Base-by-base conservation (phyloP, 2,888 invertebrate genomes). In the Baccha elongata region DNA sequence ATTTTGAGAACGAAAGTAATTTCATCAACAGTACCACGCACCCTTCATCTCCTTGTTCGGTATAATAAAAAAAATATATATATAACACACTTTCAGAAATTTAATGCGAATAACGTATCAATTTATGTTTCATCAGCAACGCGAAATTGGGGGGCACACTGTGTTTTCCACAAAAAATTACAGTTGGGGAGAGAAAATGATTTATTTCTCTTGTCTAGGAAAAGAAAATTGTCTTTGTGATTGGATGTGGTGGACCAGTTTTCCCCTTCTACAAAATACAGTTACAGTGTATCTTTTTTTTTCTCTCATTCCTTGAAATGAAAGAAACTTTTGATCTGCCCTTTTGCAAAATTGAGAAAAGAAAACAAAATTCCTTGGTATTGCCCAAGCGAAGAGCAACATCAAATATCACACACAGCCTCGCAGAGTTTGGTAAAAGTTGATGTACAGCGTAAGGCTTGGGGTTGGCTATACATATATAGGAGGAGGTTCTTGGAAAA, bases 101-200 rank as follows among this genome's bases (percentile, higher is more conserved):
- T 83, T 72, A 78, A 83, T 78, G 73, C 62, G 78, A 78, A 83
- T 83, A 83, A 83, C 83, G 72, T 78, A 83, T 83, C 83, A 83
- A 76, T 83, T 83, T 81, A 81, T 76, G 67, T 76, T 52, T 17
- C 65, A 64, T n/a, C 5, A 42, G 26, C 17, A 17, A 46, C 26
- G 1, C 23, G 8, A 13, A 50, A 8, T n/a, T 11, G 13, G 52
- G 10, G 26, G 29, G 37, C 23, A 13, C 3, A 42, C 26, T 23
- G 42, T 13, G n/a, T n/a, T n/a, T 40, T 40, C 55, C 19, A 10
- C 7, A 11, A n/a, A 60, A 60, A 42, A 42, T 17, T 26, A 26
- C 1, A 42, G 21, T 6, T 2, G 35, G 26, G n/a, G 7, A 29
- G 37, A 52, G 35, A 62, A 80, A 76, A 81, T 81, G 81, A 81